Base-by-base conservation (phyloP, 2,797 vertebrate species). In the Falco biarmicus region DNA sequence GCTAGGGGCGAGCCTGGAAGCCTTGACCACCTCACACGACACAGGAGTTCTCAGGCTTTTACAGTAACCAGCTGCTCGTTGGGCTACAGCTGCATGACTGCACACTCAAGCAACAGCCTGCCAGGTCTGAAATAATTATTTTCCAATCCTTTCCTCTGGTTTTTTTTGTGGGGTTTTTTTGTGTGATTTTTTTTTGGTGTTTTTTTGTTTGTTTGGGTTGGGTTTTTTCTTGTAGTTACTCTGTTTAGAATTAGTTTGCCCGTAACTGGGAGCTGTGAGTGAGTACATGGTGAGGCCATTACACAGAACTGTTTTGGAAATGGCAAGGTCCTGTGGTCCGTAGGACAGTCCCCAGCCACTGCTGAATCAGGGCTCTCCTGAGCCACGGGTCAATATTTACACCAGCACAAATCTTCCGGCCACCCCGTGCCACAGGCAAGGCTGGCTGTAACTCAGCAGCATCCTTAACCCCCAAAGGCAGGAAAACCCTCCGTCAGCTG, bases 261-360 rank as follows among this genome's bases (percentile, higher is more conserved):
- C 0, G 0, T 47, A 13, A 8, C 6, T 2, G 0, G 50, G 56
- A 47, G 66, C 41, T 56, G 66, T 32, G 3, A 31, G 34, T 6
- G n/a, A 63, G 25, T 2, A 9, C 9, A 8, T 13, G 37, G 24
- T 3, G 21, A 22, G 37, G 41, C 50, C 2, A 1, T 50, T 13
- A 5, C 51, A 22, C 32, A 16, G 70, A 22, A 37, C 48, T 94
- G 25, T 28, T 69, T 25, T 2, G 39, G 53, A 45, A 24, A 48
- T 3, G 0, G 26, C 0, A 8, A 68, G 63, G 11, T 5, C 2
- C 29, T 31, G 48, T 11, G 5, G 32, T 6, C 32, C 39, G 73
- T 15, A 31, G 75, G 32, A 86, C 65, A 81, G 48, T 20, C 29
- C 60, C 13, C 41, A 53, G 60, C 31, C 31, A 5, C 29, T 51